phyloP scores from a whole-genome alignment of 2,888 invertebrate genomes.

The Sesia apiformis region DNA sequence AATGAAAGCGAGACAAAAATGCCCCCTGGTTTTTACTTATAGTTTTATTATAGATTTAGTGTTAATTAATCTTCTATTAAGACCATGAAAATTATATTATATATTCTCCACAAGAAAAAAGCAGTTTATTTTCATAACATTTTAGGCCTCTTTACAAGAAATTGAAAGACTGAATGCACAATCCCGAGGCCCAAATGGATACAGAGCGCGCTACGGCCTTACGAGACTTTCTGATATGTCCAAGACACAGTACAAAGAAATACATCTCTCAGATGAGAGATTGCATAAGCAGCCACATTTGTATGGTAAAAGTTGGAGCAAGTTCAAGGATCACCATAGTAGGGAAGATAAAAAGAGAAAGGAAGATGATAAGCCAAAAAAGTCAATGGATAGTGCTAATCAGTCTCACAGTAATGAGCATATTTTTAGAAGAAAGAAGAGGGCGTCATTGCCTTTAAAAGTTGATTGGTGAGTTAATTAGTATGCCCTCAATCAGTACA shows the following conservation, averaged over 20 bases:
- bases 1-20: background rate
- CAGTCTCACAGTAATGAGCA: conserved; percentile 25
- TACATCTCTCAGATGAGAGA: conserved; percentile 57
- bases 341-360: conserved; percentile 5
- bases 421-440: conserved; percentile 33
- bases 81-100: no score
- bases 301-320: conserved; percentile 38
- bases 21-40: conserved; percentile 1
- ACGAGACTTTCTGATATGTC: conserved; percentile 78
- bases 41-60: background rate
- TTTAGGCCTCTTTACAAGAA: conserved; percentile 61
- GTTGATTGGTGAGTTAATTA: conserved; percentile 69
- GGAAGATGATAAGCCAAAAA: conserved; percentile 6
- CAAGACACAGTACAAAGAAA: conserved; percentile 71
- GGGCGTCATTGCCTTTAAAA: conserved; percentile 53
- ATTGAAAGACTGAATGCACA: conserved; percentile 61
- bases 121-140: no score
- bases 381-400: conserved; percentile 10
- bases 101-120: no score
- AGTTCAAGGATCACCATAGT: conserved; percentile 22
- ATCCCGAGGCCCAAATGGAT: conserved; percentile 43
- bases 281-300: conserved; percentile 20
- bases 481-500: background rate
- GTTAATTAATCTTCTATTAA: no score
- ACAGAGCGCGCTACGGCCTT: conserved; percentile 72